Percentiles rank a stretch among this genome's conserved stretches.
phyloP scores from a whole-genome alignment of 1,140 invertebrate genomes.

The Procambarus virginalis region DNA sequence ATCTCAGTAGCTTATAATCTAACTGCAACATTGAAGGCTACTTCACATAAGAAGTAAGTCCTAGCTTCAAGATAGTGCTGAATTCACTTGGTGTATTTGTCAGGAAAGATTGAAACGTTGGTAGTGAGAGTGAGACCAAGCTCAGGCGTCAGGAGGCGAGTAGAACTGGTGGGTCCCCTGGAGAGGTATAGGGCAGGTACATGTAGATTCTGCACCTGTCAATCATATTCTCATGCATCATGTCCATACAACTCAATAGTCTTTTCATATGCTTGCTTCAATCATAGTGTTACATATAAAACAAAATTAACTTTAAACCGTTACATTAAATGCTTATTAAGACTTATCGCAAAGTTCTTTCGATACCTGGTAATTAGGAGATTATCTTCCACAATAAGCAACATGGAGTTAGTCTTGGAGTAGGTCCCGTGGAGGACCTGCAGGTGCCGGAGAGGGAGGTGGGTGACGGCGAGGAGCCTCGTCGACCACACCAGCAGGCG shows the following conservation, averaged over 20 bases:
- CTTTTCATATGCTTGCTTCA: too few relatives aligned
- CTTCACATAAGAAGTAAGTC: not conserved
- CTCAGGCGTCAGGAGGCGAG: slow-evolving; percentile 1
- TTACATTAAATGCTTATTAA: not conserved
- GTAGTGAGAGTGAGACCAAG: not conserved
- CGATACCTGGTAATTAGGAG: not conserved
- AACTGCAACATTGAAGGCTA: not conserved
- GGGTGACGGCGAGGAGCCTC: slow-evolving; percentile 24
- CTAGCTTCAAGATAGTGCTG: not conserved
- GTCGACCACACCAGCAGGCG: slow-evolving; percentile 32
- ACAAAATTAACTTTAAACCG: not conserved
- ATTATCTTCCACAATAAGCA: not conserved
- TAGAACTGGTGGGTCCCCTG: not conserved
- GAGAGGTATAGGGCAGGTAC: slow-evolving; percentile 8
- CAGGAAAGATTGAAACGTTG: not conserved
- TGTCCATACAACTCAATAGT: not conserved
- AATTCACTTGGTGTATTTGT: slow-evolving; percentile 28
- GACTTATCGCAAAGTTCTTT: not conserved
- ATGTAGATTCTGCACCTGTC: not conserved
- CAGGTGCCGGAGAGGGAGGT: not conserved
- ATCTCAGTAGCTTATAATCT: not conserved
- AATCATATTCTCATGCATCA: not conserved
- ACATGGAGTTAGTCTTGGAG: slow-evolving; percentile 26
- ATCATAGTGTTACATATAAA: too few relatives aligned
- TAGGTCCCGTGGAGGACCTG: not conserved